Conservation (phyloP, 2,888 invertebrate species). For the Acrobasis suavella region DNA sequence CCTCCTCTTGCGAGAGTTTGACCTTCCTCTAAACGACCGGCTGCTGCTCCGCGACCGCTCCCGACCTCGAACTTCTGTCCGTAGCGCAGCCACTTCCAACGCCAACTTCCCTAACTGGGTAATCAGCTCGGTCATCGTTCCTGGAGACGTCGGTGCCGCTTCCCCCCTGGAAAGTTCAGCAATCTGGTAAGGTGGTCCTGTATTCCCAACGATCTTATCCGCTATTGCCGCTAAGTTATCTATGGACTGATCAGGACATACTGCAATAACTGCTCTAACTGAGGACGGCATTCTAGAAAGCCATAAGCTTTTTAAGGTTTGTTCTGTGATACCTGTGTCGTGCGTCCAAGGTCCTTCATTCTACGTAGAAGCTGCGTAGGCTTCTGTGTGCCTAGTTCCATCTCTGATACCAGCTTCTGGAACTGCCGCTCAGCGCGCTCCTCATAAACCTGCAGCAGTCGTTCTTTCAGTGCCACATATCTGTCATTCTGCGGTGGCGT, state of each 20-base stretch:
- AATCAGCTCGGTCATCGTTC: no score
- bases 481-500: constrained; percentile 19
- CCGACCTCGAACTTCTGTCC: not conserved
- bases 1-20: not conserved
- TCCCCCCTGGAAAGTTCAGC: not conserved
- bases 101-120: not conserved
- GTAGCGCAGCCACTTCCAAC: constrained; percentile 1
- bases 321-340: not conserved
- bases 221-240: constrained; percentile 5
- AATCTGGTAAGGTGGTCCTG: not conserved
- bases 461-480: constrained; percentile 25
- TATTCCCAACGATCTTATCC: not conserved
- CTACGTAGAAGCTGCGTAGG: constrained; percentile 25
- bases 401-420: constrained; percentile 25
- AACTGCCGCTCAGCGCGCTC: constrained; percentile 27
- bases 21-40: not conserved
- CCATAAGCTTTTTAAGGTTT: not conserved
- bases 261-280: not conserved
- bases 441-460: constrained; percentile 27
- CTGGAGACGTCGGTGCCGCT: no score
- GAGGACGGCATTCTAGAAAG: no score
- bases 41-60: not conserved
- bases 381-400: constrained; percentile 29
- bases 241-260: not conserved
- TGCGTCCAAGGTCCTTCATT: constrained; percentile 23